Evolutionary conservation across 2,888 invertebrate genomes (phyloP).

Genomic region (Pheosia tremula): DNA sequence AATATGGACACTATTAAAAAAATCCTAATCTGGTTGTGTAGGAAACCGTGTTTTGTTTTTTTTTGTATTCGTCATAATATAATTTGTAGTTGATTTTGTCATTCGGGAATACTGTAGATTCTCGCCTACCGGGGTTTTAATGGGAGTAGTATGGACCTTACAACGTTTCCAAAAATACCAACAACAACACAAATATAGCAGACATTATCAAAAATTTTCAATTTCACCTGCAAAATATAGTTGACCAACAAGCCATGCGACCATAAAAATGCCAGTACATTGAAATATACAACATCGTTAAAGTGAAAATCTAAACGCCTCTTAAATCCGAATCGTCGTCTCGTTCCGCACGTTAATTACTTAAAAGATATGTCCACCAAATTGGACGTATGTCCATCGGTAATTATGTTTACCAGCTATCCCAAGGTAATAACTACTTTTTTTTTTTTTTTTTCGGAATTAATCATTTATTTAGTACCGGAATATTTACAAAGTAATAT

Average conservation of each 20-base stretch:
- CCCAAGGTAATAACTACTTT: slow-evolving; percentile 47
- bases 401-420: slow-evolving; percentile 61
- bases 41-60: no score
- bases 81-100: no score
- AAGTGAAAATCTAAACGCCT: slow-evolving; percentile 46
- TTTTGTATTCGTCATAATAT: no score
- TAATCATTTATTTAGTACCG: no score
- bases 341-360: slow-evolving; percentile 41
- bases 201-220: neutral
- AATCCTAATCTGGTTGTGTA: no score
- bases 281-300: slow-evolving; percentile 24
- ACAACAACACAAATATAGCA: neutral
- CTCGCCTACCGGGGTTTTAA: no score
- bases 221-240: neutral
- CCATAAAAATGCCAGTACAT: neutral
- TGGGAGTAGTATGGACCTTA: no score
- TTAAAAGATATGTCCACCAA: slow-evolving; percentile 46
- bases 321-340: slow-evolving; percentile 47
- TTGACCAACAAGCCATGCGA: neutral
- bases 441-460: no score
- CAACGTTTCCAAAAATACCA: no score
- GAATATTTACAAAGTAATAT: no score
- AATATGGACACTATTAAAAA: no score
- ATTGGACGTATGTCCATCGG: slow-evolving; percentile 56
- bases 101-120: no score